A percentile compares a stretch with the other conserved stretches of the same genome.
Conservation (phyloP, 2,888 invertebrate genomes). For the Drosophila borealis region DNA sequence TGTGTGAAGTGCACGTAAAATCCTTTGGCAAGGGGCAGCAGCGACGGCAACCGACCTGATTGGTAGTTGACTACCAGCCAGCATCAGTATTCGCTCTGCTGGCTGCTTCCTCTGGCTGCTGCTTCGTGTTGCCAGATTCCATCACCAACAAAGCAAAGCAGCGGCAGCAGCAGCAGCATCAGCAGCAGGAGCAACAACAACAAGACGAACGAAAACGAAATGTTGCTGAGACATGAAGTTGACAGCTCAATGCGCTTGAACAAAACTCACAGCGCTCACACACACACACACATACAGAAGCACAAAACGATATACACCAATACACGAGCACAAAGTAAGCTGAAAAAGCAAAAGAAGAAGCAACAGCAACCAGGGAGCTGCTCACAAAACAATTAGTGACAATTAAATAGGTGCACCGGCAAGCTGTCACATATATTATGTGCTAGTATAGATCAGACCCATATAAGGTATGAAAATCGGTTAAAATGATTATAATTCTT, state of each 20-base stretch:
- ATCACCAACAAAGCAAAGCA: conserved; percentile 72
- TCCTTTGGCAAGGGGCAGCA: conserved; percentile 76
- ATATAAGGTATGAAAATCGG: background rate
- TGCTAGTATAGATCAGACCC: background rate
- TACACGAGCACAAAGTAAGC: conserved; percentile 41
- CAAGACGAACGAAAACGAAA: conserved; percentile 78
- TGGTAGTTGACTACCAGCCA: conserved; percentile 75
- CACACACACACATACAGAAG: conserved; percentile 20
- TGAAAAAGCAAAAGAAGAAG: conserved; percentile 52
- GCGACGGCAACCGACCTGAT: conserved; percentile 78
- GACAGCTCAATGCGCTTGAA: conserved; percentile 83
- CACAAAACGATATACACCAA: conserved; percentile 38
- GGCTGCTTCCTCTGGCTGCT: conserved; percentile 37
- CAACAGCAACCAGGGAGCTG: conserved; percentile 25
- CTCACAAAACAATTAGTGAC: conserved; percentile 37
- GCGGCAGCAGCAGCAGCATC: conserved; percentile 44
- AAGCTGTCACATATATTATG: background rate
- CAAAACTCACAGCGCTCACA: conserved; percentile 66
- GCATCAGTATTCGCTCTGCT: conserved; percentile 63
- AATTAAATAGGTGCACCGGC: conserved; percentile 40
- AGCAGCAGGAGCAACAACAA: conserved; percentile 40
- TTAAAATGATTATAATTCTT: background rate
- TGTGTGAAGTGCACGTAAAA: conserved; percentile 71
- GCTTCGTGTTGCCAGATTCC: conserved; percentile 69
- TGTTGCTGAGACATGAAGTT: conserved; percentile 82